phyloP scores from a whole-genome alignment of 2,888 invertebrate genomes.

The Euplexia lucipara region DNA sequence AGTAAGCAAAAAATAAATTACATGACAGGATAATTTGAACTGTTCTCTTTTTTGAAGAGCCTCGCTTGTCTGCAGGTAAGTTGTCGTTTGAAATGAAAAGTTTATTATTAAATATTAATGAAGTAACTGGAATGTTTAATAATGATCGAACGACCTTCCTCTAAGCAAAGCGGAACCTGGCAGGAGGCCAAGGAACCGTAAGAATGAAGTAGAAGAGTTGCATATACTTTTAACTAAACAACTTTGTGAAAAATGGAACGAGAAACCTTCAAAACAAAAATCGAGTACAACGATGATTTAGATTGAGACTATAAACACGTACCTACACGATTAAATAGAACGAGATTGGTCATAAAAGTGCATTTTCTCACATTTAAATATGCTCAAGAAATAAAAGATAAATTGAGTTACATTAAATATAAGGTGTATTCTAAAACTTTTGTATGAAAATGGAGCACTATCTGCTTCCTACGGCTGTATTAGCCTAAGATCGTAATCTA shows the following conservation, averaged over 20 bases:
- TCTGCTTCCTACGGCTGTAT: neutral
- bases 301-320: conserved; percentile 31
- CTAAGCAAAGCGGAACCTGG: conserved; percentile 47
- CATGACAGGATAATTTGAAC: conserved; percentile 29
- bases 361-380: conserved; percentile 43
- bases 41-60: conserved; percentile 14
- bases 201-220: conserved; percentile 28
- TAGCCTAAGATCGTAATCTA: conserved; percentile 37
- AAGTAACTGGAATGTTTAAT: conserved; percentile 33
- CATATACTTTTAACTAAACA: conserved; percentile 10
- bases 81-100: neutral
- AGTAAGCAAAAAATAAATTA: conserved; percentile 11
- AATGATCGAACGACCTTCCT: conserved; percentile 38
- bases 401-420: conserved; percentile 16
- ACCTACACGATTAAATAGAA: conserved; percentile 39
- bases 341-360: conserved; percentile 15
- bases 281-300: conserved; percentile 14
- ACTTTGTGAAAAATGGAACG: conserved; percentile 15
- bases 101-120: conserved; percentile 12
- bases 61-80: conserved; percentile 20
- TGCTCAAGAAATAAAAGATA: conserved; percentile 8
- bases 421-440: neutral
- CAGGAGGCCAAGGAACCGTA: conserved; percentile 31
- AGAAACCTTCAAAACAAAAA: conserved; percentile 2
- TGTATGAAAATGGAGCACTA: neutral